Evolutionary conservation across 1,140 invertebrate species (phyloP), one percentile per base, ranked within the genome.

Genomic region (Plectus sambesii): DNA sequence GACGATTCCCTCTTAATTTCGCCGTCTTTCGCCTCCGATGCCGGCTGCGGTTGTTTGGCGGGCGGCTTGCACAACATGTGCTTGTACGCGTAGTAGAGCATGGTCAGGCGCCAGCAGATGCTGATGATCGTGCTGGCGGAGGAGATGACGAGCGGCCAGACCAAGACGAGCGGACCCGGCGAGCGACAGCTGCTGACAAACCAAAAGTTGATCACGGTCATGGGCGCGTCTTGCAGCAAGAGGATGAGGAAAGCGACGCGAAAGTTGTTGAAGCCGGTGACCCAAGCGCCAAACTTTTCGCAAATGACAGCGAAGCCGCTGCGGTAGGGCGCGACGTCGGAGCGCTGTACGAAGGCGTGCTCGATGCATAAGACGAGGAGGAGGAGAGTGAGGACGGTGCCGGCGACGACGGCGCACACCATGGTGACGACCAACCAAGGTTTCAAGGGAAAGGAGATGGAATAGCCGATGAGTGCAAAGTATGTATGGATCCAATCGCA

Each of bases 261-360:
- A 29, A 66, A 66, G 41, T 69, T 68, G 48, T 66, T 69, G 47
- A 66, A 66, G 9, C 55, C 63, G 39, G 66, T 60, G 23, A 69
- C 40, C 64, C 64, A 66, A 51, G 68, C 65, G 3, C 59, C 29
- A 42, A 63, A 51, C 12, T 53, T 57, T 51, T 64, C 62, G 25
- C 45, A 50, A 29, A 64, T 61, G 5, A 64, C 47, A 12, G 59
- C 57, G 17, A 58, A 54, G 19, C 62, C 62, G 24, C 49, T 64
- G n/a, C 62, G 45, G 40, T 68, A 63, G 6, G 60, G 58, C 8
- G 59, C 40, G 15, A 60, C 46, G 23, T 62, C 33, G 15, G 49
- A 35, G 5, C 65, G 47, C 45, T 63, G 57, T 8, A 53, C 61
- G 44, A 65, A 65, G 1, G 62, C 62, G 38, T 65, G 66, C 35